These are phyloP conservation scores for Epizoanthus scotinus DNA, from an alignment of 92 coral and sea anemone genomes.

Conservation along the genomic window DNA sequence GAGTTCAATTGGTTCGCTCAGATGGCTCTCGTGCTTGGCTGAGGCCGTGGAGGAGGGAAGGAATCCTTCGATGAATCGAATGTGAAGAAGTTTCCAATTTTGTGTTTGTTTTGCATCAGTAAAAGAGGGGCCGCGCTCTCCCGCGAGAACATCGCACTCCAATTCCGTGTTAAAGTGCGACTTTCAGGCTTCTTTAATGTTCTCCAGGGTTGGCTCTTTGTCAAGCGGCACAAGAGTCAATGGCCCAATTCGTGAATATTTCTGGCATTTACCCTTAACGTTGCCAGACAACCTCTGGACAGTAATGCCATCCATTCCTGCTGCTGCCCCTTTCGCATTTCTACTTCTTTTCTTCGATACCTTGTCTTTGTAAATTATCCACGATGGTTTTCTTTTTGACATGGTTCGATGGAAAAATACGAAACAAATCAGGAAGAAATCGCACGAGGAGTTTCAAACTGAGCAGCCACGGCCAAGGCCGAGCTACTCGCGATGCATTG, in stretches of 20 bases:
- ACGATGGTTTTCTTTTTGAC: constrained; percentile 41
- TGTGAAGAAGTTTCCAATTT: constrained; percentile 67
- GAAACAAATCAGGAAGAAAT: too few species aligned
- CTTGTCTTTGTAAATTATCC: constrained; percentile 51
- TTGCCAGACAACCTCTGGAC: constrained; percentile 50
- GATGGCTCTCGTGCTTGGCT: not conserved
- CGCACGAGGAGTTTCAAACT: too few species aligned
- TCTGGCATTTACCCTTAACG: constrained; percentile 70
- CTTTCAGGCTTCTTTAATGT: constrained; percentile 63
- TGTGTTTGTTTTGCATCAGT: constrained; percentile 55
- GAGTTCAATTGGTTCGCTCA: not conserved
- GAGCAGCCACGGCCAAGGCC: too few species aligned
- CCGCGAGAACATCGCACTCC: constrained; percentile 71
- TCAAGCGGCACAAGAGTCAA: constrained; percentile 61
- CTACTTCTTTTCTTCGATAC: constrained; percentile 53
- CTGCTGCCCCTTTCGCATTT: constrained; percentile 44
- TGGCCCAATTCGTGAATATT: constrained; percentile 67
- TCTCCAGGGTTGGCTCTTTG: constrained; percentile 54
- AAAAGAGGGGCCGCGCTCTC: constrained; percentile 71
- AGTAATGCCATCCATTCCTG: constrained; percentile 46
- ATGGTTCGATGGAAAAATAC: not conserved
- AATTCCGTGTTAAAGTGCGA: constrained; percentile 59
- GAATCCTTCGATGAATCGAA: constrained; percentile 52
- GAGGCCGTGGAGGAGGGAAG: not conserved
- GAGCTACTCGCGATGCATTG: constrained; percentile 6